phyloP scores from a whole-genome alignment of 2,888 invertebrate species.

The Hydropsyche betteni region DNA sequence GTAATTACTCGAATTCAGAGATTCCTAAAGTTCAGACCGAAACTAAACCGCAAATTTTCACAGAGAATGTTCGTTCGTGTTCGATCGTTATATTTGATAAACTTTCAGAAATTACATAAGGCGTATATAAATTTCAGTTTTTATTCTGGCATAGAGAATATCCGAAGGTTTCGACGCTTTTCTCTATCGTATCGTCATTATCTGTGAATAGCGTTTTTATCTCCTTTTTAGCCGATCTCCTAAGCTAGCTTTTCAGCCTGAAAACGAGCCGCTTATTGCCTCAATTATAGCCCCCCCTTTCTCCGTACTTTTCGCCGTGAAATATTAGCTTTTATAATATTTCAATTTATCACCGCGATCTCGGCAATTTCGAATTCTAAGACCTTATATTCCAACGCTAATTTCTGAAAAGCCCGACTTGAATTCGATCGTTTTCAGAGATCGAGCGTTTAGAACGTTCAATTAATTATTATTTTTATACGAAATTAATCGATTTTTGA shows the following conservation, averaged over 20 bases:
- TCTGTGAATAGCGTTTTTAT: slow-evolving; percentile 27
- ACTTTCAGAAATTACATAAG: neutral
- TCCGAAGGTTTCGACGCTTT: neutral
- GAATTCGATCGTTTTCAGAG: no score
- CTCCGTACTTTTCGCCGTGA: slow-evolving; percentile 15
- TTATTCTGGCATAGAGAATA: no score
- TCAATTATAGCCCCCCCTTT: slow-evolving; percentile 18
- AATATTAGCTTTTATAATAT: slow-evolving; percentile 32
- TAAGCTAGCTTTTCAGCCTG: slow-evolving; percentile 18
- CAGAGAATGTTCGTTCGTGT: no score
- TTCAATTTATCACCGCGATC: slow-evolving; percentile 31
- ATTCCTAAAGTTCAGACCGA: neutral
- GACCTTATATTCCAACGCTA: neutral
- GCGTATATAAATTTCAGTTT: neutral
- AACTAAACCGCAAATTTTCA: neutral
- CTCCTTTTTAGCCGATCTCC: slow-evolving; percentile 22
- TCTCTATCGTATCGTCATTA: slow-evolving; percentile 33
- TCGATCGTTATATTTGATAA: neutral
- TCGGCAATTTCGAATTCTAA: slow-evolving; percentile 16
- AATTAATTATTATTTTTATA: no score
- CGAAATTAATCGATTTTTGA: no score
- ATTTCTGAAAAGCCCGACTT: no score
- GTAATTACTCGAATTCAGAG: neutral
- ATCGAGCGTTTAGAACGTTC: no score
- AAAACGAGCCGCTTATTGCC: slow-evolving; percentile 29